These are phyloP conservation scores for Phyllopteryx taeniolatus DNA, from an alignment of 2,113 vertebrate genomes.

Conservation along the genomic window DNA sequence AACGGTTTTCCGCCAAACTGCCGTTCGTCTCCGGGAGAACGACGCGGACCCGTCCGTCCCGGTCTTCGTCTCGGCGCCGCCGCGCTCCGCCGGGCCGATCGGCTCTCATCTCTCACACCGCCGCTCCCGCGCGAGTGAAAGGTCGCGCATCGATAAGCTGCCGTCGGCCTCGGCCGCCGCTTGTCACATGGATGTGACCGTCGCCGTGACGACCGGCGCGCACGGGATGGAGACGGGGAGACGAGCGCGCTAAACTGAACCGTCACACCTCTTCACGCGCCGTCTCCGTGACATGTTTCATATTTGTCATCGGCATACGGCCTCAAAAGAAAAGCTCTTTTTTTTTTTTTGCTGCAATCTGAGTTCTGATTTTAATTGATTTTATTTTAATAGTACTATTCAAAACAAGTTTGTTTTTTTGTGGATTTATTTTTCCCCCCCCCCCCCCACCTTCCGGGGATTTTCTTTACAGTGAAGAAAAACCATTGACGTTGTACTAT, in stretches of 20 bases:
- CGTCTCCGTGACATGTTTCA: background rate
- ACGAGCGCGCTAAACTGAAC: conserved; percentile 18
- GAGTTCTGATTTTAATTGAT: too few relatives aligned
- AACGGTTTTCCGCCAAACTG: conserved; percentile 29
- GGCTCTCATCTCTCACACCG: conserved; percentile 42
- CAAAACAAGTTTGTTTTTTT: too few relatives aligned
- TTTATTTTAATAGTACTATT: too few relatives aligned
- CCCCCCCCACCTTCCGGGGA: too few relatives aligned
- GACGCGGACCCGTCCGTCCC: conserved; percentile 45
- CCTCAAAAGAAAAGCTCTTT: background rate
- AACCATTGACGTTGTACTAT: too few relatives aligned
- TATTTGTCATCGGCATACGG: background rate
- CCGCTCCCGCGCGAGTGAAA: conserved; percentile 53
- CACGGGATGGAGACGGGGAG: conserved; percentile 44
- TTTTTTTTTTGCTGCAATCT: background rate
- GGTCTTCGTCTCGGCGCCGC: conserved; percentile 38
- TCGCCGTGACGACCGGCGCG: conserved; percentile 73
- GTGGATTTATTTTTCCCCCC: too few relatives aligned
- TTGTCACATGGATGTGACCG: conserved; percentile 83
- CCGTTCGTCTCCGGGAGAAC: background rate
- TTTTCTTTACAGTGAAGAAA: too few relatives aligned
- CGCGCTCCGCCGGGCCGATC: conserved; percentile 46
- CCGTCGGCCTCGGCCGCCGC: conserved; percentile 69
- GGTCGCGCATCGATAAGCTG: conserved; percentile 58
- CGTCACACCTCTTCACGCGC: conserved; percentile 2